Conservation (phyloP, 2,888 invertebrate species). For the Scaeva pyrastri region DNA sequence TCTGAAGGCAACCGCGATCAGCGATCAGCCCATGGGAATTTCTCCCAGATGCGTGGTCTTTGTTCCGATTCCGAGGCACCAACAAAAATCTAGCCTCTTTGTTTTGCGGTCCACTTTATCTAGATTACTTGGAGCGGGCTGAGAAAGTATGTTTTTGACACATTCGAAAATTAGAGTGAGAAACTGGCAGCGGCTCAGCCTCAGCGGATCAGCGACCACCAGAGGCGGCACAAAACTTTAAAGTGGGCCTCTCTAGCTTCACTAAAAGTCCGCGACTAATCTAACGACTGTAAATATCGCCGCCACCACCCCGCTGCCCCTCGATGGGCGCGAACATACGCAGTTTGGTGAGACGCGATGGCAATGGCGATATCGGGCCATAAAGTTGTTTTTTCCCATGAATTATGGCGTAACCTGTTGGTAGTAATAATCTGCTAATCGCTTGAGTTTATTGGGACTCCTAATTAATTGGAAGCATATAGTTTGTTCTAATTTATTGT, state of each 20-base stretch:
- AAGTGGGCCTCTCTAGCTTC: slow-evolving; percentile 40
- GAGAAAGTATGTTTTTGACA: slow-evolving; percentile 71
- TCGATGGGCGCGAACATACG: slow-evolving; percentile 18
- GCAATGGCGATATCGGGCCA: not conserved
- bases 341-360: not conserved
- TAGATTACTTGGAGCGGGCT: slow-evolving; percentile 64
- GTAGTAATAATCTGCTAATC: slow-evolving; percentile 71
- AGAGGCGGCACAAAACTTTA: slow-evolving; percentile 32
- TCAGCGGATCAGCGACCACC: slow-evolving; percentile 73
- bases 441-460: slow-evolving; percentile 72
- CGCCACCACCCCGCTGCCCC: not conserved
- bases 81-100: slow-evolving; percentile 43
- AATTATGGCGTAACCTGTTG: slow-evolving; percentile 75
- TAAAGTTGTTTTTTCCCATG: slow-evolving; percentile 65
- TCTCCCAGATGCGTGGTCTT: slow-evolving; percentile 16
- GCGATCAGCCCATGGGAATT: slow-evolving; percentile 54
- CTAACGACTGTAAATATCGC: slow-evolving; percentile 52
- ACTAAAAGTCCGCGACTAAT: slow-evolving; percentile 24
- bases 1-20: too few relatives aligned
- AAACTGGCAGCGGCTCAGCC: slow-evolving; percentile 35
- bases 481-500: slow-evolving; percentile 75
- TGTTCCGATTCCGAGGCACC: slow-evolving; percentile 27
- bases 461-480: slow-evolving; percentile 75
- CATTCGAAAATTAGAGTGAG: slow-evolving; percentile 29
- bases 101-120: slow-evolving; percentile 65